A percentile compares a stretch with the other conserved stretches of the same genome.
These are phyloP conservation scores for Lithodes maja DNA, from an alignment of 2,888 invertebrate genomes.

Conservation along the genomic window DNA sequence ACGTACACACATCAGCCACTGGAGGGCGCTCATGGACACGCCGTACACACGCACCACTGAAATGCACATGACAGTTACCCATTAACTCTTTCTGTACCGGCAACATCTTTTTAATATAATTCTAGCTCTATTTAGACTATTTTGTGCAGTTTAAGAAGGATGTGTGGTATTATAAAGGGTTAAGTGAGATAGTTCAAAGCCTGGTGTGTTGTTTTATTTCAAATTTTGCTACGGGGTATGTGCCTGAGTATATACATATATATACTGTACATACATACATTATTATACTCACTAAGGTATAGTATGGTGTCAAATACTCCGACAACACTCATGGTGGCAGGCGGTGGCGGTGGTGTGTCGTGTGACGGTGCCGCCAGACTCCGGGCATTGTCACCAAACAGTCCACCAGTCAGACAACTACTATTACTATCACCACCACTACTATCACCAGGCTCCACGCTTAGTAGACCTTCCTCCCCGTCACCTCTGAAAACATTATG, in stretches of 20 bases:
- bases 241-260: background rate
- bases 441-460: background rate
- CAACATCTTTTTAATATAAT: no score
- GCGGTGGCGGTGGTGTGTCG: constrained; percentile 54
- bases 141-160: no score
- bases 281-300: constrained; percentile 40
- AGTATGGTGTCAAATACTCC: constrained; percentile 57
- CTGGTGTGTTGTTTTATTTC: no score
- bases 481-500: constrained; percentile 20
- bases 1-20: constrained; percentile 61
- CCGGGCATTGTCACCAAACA: constrained; percentile 56
- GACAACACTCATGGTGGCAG: constrained; percentile 57
- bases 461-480: constrained; percentile 32
- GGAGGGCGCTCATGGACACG: constrained; percentile 57
- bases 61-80: background rate
- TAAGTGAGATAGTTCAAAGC: no score
- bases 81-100: no score
- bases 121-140: no score
- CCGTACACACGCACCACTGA: constrained; percentile 67
- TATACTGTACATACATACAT: background rate
- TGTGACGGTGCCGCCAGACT: constrained; percentile 38
- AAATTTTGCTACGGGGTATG: background rate
- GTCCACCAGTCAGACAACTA: constrained; percentile 6
- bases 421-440: background rate
- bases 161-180: no score